Evolutionary conservation across 2,888 invertebrate genomes (phyloP).

Genomic region (Rhimphoctona megacephalus): DNA sequence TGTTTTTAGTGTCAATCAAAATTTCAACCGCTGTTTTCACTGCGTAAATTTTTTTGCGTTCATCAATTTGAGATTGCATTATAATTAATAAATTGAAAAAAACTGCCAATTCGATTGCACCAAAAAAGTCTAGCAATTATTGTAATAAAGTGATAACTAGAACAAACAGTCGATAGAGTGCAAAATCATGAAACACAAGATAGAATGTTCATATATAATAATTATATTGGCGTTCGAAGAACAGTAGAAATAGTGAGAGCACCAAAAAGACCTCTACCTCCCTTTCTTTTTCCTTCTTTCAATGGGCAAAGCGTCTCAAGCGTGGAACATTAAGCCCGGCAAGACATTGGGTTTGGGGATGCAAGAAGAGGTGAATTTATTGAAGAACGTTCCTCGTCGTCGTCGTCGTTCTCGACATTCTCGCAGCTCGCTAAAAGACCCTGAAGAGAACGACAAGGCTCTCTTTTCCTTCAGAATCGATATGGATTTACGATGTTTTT

Average conservation of each 20-base stretch:
- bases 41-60: not conserved
- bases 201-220: constrained; percentile 51
- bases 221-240: constrained; percentile 46
- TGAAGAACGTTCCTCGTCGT: constrained; percentile 59
- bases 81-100: not conserved
- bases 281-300: constrained; percentile 22
- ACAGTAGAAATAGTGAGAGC: constrained; percentile 28
- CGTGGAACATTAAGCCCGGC: constrained; percentile 67
- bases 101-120: not conserved
- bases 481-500: constrained; percentile 84
- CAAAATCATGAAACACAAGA: constrained; percentile 16
- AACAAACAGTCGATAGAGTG: not conserved
- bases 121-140: not conserved
- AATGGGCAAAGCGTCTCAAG: constrained; percentile 62
- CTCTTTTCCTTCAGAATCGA: constrained; percentile 76
- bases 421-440: constrained; percentile 66
- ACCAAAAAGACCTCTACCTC: constrained; percentile 7
- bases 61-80: not conserved
- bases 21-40: not conserved
- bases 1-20: not conserved
- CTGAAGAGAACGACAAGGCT: constrained; percentile 71
- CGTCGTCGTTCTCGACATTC: constrained; percentile 51
- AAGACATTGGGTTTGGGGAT: constrained; percentile 61
- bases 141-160: not conserved
- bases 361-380: constrained; percentile 63